These are phyloP conservation scores for Saccostrea glomerata DNA, from an alignment of 1,140 invertebrate genomes.

Conservation along the genomic window DNA sequence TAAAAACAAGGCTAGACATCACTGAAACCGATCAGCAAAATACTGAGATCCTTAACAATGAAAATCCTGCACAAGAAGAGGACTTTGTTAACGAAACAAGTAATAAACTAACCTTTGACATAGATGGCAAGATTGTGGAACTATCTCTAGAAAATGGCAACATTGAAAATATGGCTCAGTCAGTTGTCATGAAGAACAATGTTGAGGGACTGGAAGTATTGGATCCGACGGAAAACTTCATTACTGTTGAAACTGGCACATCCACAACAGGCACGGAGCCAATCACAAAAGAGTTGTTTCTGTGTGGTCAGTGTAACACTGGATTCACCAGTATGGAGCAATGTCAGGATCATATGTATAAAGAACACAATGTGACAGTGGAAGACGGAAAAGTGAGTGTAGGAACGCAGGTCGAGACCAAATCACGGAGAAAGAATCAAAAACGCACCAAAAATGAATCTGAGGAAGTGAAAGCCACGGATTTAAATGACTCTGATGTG, in stretches of 20 bases:
- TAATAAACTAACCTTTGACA: constrained; percentile 17
- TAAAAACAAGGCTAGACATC: neutral
- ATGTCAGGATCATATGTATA: constrained; percentile 75
- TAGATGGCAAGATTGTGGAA: constrained; percentile 44
- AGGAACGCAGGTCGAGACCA: constrained; percentile 64
- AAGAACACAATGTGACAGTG: constrained; percentile 63
- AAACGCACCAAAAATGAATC: constrained; percentile 67
- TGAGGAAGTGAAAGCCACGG: constrained; percentile 50
- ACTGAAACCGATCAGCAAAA: neutral
- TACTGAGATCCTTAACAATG: neutral
- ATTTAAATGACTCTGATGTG: constrained; percentile 58
- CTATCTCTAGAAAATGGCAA: constrained; percentile 14
- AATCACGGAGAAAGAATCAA: constrained; percentile 64
- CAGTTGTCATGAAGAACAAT: neutral
- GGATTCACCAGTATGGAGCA: constrained; percentile 76
- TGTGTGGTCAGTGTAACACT: constrained; percentile 76
- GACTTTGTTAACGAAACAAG: constrained; percentile 12
- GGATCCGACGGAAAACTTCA: neutral
- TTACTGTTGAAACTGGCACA: neutral
- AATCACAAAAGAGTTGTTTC: constrained; percentile 70
- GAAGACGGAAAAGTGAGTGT: constrained; percentile 62
- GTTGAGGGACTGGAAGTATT: neutral
- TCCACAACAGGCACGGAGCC: constrained; percentile 25
- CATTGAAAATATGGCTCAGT: neutral
- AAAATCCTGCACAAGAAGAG: neutral